Percentiles rank a stretch among this genome's conserved stretches.
These are phyloP conservation scores for Trididemnum clinides DNA, from an alignment of 23 tunicate genomes.

Conservation along the genomic window DNA sequence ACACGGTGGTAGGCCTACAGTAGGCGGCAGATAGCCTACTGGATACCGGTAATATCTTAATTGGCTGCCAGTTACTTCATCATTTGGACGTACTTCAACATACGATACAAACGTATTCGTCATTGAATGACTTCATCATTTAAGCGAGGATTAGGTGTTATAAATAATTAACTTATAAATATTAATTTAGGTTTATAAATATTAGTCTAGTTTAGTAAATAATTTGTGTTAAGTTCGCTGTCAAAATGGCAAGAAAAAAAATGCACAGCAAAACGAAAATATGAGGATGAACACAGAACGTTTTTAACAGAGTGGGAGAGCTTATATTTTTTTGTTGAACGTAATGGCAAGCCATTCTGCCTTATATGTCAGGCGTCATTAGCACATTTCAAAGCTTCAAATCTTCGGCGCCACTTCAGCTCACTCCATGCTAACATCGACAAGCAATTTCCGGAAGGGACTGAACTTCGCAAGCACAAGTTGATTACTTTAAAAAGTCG, in stretches of 20 bases:
- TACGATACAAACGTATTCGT: too few relatives aligned
- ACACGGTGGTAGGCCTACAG: too few relatives aligned
- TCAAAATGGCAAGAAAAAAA: slow-evolving; percentile 42
- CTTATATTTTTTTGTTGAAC: slow-evolving; percentile 42
- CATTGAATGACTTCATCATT: too few relatives aligned
- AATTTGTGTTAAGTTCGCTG: slow-evolving; percentile 5
- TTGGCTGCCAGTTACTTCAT: too few relatives aligned
- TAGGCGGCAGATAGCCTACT: too few relatives aligned
- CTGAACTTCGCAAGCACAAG: slow-evolving; percentile 34
- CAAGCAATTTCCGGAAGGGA: slow-evolving; percentile 24
- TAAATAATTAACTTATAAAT: not conserved
- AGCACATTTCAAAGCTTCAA: slow-evolving; percentile 43
- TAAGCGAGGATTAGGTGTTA: not conserved
- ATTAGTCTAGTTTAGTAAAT: slow-evolving; percentile 31
- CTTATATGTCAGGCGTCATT: slow-evolving; percentile 42
- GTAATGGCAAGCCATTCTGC: slow-evolving; percentile 51
- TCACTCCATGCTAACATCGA: slow-evolving; percentile 41
- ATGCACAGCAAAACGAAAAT: slow-evolving; percentile 54
- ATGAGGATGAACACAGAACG: slow-evolving; percentile 51
- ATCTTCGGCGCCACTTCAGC: slow-evolving; percentile 44
- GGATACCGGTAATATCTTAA: too few relatives aligned
- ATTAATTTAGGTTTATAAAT: not conserved
- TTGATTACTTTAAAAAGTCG: slow-evolving; percentile 42
- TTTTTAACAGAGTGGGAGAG: slow-evolving; percentile 45
- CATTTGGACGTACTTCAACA: too few relatives aligned